A percentile compares a stretch with the other conserved stretches of the same genome.
phyloP scores from a whole-genome alignment of 1,140 invertebrate genomes.

The Tetramorium simillimum region DNA sequence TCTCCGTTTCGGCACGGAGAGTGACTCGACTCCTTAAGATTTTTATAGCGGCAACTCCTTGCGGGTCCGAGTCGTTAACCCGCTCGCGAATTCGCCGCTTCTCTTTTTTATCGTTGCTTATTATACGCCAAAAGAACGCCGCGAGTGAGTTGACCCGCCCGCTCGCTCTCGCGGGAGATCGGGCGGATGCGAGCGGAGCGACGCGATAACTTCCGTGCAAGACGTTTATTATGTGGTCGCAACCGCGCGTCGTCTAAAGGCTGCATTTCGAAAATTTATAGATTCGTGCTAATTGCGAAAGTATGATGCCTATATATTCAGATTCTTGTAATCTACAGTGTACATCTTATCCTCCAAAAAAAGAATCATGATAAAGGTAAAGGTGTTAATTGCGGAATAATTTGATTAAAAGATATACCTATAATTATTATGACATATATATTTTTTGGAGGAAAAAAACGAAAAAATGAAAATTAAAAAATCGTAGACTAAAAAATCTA shows the following conservation, averaged over 20 bases:
- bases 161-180: slow-evolving; percentile 55
- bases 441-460: no score
- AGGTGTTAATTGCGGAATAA: not conserved
- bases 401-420: not conserved
- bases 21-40: slow-evolving; percentile 62
- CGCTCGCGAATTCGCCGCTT: slow-evolving; percentile 61
- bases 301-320: not conserved
- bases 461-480: not conserved
- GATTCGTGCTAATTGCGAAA: not conserved
- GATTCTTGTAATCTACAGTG: not conserved
- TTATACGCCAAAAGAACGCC: slow-evolving; percentile 32
- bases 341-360: not conserved
- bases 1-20: slow-evolving; percentile 56
- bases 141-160: slow-evolving; percentile 21
- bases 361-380: not conserved
- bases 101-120: slow-evolving; percentile 57
- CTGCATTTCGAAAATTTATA: slow-evolving; percentile 21
- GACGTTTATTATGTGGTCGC: slow-evolving; percentile 72
- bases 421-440: not conserved
- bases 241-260: slow-evolving; percentile 62
- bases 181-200: slow-evolving; percentile 68
- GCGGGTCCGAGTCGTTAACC: slow-evolving; percentile 71
- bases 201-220: slow-evolving; percentile 73
- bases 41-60: slow-evolving; percentile 73
- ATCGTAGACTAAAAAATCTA: no score